Conservation (phyloP, 2,888 invertebrate genomes). For the Parnassius smintheus region DNA sequence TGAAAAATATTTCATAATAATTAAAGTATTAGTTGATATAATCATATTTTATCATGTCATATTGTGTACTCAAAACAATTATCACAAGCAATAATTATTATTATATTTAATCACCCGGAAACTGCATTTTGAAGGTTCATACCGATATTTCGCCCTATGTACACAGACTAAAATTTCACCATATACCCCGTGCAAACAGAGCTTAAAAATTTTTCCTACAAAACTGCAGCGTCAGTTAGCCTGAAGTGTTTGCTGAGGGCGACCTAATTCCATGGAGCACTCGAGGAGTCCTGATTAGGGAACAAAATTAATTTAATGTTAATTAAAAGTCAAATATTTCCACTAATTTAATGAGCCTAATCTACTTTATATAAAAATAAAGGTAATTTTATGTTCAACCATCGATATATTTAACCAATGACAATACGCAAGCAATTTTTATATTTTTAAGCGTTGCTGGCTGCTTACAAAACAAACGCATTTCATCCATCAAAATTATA, state of each 20-base stretch:
- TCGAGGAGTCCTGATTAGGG: slow-evolving; percentile 15
- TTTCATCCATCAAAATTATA: too few relatives aligned
- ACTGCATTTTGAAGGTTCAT: neutral
- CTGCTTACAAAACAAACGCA: too few relatives aligned
- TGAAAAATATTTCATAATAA: too few relatives aligned
- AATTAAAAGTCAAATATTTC: too few relatives aligned
- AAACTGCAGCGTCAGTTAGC: slow-evolving; percentile 40
- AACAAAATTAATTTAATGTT: slow-evolving; percentile 15
- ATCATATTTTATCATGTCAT: too few relatives aligned
- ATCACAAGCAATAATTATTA: neutral
- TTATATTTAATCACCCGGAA: neutral
- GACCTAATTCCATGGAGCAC: slow-evolving; percentile 22
- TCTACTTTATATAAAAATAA: too few relatives aligned
- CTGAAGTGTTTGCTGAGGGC: slow-evolving; percentile 43
- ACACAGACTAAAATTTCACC: slow-evolving; percentile 18
- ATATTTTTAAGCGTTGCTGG: too few relatives aligned
- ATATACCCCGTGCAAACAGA: slow-evolving; percentile 15
- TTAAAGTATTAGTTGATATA: too few relatives aligned
- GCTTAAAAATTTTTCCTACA: slow-evolving; percentile 22
- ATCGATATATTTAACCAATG: too few relatives aligned
- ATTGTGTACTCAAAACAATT: too few relatives aligned
- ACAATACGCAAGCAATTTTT: too few relatives aligned
- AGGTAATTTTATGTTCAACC: too few relatives aligned
- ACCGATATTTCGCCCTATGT: slow-evolving; percentile 9
- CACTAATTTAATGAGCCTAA: neutral